Conservation (phyloP, 2,888 invertebrate species). For the Ametastegia equiseti region DNA sequence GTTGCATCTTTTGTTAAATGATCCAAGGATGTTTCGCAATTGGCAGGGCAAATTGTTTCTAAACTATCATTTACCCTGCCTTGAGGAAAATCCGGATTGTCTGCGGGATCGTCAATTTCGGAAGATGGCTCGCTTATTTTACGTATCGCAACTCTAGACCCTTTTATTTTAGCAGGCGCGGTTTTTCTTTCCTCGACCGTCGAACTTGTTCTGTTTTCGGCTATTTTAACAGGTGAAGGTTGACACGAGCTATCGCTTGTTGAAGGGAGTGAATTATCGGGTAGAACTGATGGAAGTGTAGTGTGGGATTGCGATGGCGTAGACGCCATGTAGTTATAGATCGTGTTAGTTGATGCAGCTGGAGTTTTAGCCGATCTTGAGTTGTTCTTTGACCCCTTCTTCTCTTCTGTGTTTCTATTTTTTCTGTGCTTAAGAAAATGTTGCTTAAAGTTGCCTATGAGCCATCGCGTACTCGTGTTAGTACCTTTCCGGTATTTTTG, state of each 20-base stretch:
- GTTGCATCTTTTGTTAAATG: background rate
- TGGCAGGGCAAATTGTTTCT: background rate
- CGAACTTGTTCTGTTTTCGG: background rate
- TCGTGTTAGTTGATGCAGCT: background rate
- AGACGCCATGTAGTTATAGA: background rate
- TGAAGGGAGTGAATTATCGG: background rate
- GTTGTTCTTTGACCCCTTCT: background rate
- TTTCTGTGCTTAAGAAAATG: constrained; percentile 2
- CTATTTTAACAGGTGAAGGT: background rate
- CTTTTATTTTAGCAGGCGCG: background rate
- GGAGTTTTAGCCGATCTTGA: background rate
- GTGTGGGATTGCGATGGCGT: background rate
- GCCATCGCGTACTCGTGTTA: constrained; percentile 3
- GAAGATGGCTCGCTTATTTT: background rate
- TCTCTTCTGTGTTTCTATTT: background rate
- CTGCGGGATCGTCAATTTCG: background rate
- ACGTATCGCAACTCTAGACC: background rate
- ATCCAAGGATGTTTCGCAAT: background rate
- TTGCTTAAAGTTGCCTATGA: constrained; percentile 18
- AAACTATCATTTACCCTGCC: background rate
- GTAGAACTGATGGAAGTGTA: background rate
- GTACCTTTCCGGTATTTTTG: constrained; percentile 9
- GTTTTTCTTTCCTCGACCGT: background rate
- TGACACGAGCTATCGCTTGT: background rate
- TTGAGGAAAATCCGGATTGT: background rate